Base-by-base conservation (phyloP, 2,113 vertebrate genomes). In the Synodontis membranacea region DNA sequence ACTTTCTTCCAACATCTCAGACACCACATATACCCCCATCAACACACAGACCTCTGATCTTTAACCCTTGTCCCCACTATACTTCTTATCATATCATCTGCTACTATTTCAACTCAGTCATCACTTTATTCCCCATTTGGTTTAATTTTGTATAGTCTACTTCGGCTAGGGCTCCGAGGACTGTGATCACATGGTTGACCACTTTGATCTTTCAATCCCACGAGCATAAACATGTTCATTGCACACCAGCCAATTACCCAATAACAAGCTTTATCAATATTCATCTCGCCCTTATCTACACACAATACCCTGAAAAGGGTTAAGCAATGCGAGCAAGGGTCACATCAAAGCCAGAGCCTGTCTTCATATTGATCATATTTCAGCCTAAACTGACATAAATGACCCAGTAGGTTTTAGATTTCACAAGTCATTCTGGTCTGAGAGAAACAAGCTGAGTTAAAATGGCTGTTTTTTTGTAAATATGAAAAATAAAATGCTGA, bases 181-280 rank as follows among this genome's bases (percentile, higher is more conserved):
- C 39, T 48, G 11, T 34, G 17, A 46, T 70, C 76, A 62, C 64
- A 46, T 58, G 64, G 62, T 52, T 62, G 34, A 68, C 52, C 23
- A 46, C 83, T 88, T 88, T 88, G 87, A 88, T 85, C 87, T 74
- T 64, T 50, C 48, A 52, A 42, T 62, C 31, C 66, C 52, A 52
- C 17, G 23, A 75, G 44, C 54, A 75, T 68, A 46, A 82, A 80
- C 82, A 74, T 14, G 44, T 68, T 25, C n/a, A 48, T 34, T 6
- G n/a, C 70, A 62, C 86, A 54, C 62, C 60, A 39, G 62, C 44
- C 76, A 88, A 86, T 86, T 88, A 84, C 25, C 50, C 60, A 50
- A 42, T 78, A 28, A 81, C 76, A 64, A 39, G 44, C 70, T 82
- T 82, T 86, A 88, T 88, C 87, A 76, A 85, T 85, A 88, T 82